phyloP scores from a whole-genome alignment of 2,113 vertebrate species.

The Sinocyclocheilus maitianheensis region DNA sequence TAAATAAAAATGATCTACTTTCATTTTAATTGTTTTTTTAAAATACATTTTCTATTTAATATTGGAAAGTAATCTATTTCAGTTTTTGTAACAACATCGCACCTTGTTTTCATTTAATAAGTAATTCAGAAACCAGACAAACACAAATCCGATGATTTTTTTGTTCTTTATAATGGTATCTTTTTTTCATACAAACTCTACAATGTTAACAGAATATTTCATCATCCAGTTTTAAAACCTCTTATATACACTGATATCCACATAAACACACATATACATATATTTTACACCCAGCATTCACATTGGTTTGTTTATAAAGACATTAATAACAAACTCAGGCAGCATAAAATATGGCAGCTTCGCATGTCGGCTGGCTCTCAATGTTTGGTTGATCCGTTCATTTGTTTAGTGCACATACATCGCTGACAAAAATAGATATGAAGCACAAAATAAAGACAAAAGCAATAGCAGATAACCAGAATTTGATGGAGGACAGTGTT shows the following conservation, averaged over 20 bases:
- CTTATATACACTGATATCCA: constrained; percentile 53
- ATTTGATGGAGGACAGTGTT: not conserved
- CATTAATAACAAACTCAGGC: constrained; percentile 42
- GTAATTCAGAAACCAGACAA: not conserved
- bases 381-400: constrained; percentile 68
- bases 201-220: constrained; percentile 51
- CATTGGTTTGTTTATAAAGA: constrained; percentile 52
- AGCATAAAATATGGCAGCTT: constrained; percentile 36
- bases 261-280: constrained; percentile 43
- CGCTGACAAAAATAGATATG: not conserved
- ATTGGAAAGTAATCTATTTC: not conserved
- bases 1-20: too few relatives aligned
- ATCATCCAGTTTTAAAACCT: constrained; percentile 60
- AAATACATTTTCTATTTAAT: not conserved
- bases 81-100: not conserved
- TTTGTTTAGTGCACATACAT: constrained; percentile 70
- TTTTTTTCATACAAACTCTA: constrained; percentile 39
- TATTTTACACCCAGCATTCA: constrained; percentile 27
- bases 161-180: constrained; percentile 12
- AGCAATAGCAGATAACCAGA: not conserved
- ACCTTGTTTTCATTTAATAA: not conserved
- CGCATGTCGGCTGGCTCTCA: constrained; percentile 42
- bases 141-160: not conserved
- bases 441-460: constrained; percentile 9
- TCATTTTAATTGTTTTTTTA: too few relatives aligned